Evolutionary conservation across 92 coral and sea anemone species (phyloP).

Genomic region (Paramuricea clavata): DNA sequence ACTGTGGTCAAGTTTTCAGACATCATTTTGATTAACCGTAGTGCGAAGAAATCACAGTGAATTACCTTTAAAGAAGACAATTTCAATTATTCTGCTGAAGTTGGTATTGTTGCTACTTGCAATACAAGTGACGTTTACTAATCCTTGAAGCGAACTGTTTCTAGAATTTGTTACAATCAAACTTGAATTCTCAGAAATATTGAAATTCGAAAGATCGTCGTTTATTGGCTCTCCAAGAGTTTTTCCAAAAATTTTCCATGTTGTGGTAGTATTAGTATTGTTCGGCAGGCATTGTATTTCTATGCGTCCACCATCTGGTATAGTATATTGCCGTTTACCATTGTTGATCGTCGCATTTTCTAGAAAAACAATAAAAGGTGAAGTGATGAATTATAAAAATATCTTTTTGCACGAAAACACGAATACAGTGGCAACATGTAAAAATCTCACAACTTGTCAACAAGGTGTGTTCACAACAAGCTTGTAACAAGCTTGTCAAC

Average conservation of each 20-base stretch:
- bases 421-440: no score
- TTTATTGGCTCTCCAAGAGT: no score
- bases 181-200: constrained; percentile 3
- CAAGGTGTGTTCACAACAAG: no score
- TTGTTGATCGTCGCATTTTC: not conserved
- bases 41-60: no score
- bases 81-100: not conserved
- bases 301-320: constrained; percentile 5
- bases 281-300: not conserved
- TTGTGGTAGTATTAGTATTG: not conserved
- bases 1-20: no score
- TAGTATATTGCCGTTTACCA: not conserved
- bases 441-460: no score
- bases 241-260: constrained; percentile 8
- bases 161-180: constrained; percentile 16
- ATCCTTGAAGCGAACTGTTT: not conserved
- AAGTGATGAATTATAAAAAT: not conserved
- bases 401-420: not conserved
- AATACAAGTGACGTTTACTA: constrained; percentile 6
- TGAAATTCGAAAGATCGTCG: not conserved
- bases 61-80: constrained; percentile 26
- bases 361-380: not conserved
- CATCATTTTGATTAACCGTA: no score
- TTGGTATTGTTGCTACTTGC: not conserved
- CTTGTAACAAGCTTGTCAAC: no score